These are phyloP conservation scores for Numida meleagris DNA, from an alignment of 2,113 vertebrate species.

Conservation along the genomic window DNA sequence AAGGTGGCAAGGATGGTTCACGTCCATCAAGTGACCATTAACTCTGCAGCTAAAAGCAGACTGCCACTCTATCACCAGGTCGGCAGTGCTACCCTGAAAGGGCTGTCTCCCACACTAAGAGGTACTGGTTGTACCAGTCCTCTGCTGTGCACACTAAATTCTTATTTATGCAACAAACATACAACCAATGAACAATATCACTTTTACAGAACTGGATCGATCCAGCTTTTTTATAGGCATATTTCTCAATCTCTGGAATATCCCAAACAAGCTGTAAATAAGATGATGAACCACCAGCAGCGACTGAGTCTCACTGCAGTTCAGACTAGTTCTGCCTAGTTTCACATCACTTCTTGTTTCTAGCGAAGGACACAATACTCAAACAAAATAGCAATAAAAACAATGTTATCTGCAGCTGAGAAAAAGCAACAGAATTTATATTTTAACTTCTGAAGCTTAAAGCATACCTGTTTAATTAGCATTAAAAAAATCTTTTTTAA, in stretches of 20 bases:
- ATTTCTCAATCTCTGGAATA: conserved; percentile 67
- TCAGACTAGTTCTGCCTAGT: conserved; percentile 73
- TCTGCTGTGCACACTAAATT: conserved; percentile 34
- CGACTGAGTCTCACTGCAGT: conserved; percentile 64
- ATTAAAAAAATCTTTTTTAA: conserved; percentile 44
- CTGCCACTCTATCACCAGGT: conserved; percentile 23
- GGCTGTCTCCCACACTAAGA: conserved; percentile 38
- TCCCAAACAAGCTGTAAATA: conserved; percentile 72
- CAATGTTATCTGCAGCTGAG: conserved; percentile 73
- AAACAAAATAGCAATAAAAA: conserved; percentile 76
- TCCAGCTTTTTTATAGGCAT: conserved; percentile 73
- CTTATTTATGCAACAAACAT: conserved; percentile 75
- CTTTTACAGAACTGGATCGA: conserved; percentile 73
- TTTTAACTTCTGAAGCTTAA: conserved; percentile 79
- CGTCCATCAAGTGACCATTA: conserved; percentile 68
- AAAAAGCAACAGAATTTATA: conserved; percentile 76
- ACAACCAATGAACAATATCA: conserved; percentile 73
- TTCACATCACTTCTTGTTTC: conserved; percentile 75
- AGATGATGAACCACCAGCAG: conserved; percentile 64
- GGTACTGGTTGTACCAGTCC: conserved; percentile 44
- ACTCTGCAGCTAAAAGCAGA: conserved; percentile 46
- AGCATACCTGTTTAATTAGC: conserved; percentile 81
- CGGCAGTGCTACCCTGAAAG: conserved; percentile 16
- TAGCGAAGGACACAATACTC: conserved; percentile 75
- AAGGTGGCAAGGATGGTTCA: conserved; percentile 72